Evolutionary conservation across 2,888 invertebrate genomes (phyloP), one percentile per base, ranked within the genome.

Genomic region (Celastrina argiolus): DNA sequence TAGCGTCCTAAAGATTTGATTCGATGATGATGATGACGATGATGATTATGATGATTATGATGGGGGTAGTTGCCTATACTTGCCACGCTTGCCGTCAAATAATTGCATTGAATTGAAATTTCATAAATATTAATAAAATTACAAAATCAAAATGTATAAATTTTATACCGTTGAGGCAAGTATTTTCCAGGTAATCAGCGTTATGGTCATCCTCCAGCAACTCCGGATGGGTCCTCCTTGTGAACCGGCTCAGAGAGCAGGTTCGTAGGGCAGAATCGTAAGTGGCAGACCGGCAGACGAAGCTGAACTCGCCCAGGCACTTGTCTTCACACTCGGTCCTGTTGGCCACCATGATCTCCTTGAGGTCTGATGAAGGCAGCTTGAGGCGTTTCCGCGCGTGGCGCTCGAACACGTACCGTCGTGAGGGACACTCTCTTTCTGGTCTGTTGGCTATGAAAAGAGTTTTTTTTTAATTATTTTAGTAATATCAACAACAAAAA

Each of bases 291-390:
- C 97, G 94, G 76, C 97, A 97, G 2, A 97, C 95, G 79, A 97
- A 97, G 70, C 95, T 96, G 79, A 96, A 96, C 82, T 97, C 97
- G 78, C 96, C 96, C 69, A 97, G 84, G 79, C 97, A 97, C 79
- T 96, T 96, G 79, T 97, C 97, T 82, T 97, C 97, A 78, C 97
- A 97, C 76, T 97, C 97, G 2, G 96, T 97, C 69, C 97, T 92
- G 83, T 97, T 97, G 2, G 95, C 93, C 0, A 97, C 96, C 75
- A 95, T 95, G 56, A 96, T 94, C 87, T 97, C 97, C 82, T 97
- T 97, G 63, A 96, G 92, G 79, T 97, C 97, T 6, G 96, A 94
- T 51, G 95, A 89, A 14, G 96, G 95, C 28, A 97, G 91, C 80
- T 96, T 96, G 65, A 97, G 83, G 72, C 96, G 96, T 79, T 97